A percentile compares a stretch with the other conserved stretches of the same genome.
Evolutionary conservation across 1,140 invertebrate genomes (phyloP).

Genomic region (Musca vetustissima): DNA sequence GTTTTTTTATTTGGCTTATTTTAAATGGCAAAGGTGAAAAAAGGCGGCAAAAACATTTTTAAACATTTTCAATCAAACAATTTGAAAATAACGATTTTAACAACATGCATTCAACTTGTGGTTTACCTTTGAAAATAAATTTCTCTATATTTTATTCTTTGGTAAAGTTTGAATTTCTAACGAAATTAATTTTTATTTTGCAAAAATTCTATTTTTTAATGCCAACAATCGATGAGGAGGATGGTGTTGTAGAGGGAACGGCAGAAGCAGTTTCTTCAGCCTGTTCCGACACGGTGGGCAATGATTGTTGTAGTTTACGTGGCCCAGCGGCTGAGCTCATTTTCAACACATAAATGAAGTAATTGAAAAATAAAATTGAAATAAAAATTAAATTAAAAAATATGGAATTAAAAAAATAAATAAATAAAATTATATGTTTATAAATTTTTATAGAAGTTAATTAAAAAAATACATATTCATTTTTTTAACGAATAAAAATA

Average conservation of each 20-base stretch:
- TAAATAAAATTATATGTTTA: conserved; percentile 5
- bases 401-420: conserved; percentile 13
- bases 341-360: conserved; percentile 30
- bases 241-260: neutral
- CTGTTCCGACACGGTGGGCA: conserved; percentile 24
- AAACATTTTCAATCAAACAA: too few species aligned
- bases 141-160: neutral
- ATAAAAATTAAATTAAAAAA: conserved; percentile 25
- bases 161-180: too few species aligned
- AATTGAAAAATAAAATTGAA: conserved; percentile 27
- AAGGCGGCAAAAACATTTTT: too few species aligned
- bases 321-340: conserved; percentile 28
- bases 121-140: conserved; percentile 14
- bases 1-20: too few species aligned
- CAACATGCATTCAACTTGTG: neutral
- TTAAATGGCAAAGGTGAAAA: too few species aligned
- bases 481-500: too few species aligned
- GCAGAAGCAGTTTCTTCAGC: neutral
- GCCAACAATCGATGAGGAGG: too few species aligned
- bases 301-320: conserved; percentile 23
- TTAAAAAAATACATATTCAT: too few species aligned
- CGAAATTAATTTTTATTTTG: too few species aligned
- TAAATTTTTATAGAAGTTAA: neutral
- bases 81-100: too few species aligned
- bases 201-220: conserved; percentile 15